Evolutionary conservation across 1,140 invertebrate genomes (phyloP).

Genomic region (Microplitis mediator): DNA sequence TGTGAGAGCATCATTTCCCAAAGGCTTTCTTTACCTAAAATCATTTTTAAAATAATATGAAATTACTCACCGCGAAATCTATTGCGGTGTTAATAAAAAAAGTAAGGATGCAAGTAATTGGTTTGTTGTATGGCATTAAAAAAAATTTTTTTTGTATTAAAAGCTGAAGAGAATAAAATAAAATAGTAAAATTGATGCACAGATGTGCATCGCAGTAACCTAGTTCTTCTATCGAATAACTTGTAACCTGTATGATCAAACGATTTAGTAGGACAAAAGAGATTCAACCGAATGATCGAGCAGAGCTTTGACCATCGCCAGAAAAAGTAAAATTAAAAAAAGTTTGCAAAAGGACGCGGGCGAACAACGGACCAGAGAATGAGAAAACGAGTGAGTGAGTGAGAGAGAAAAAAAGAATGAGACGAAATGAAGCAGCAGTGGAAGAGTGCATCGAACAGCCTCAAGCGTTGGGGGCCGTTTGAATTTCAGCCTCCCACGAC

Average conservation of each 20-base stretch:
- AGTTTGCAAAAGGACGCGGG: too few species aligned
- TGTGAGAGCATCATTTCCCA: conserved; percentile 23
- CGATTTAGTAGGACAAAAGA: conserved; percentile 14
- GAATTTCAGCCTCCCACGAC: conserved; percentile 56
- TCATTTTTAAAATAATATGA: not conserved
- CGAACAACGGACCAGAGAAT: conserved; percentile 2
- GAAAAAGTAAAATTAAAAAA: not conserved
- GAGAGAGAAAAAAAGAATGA: conserved; percentile 17
- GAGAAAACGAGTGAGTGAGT: not conserved
- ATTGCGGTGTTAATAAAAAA: too few species aligned
- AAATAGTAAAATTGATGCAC: conserved; percentile 1
- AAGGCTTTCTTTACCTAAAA: not conserved
- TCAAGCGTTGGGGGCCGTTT: conserved; percentile 42
- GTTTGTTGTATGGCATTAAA: too few species aligned
- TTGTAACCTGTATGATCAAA: conserved; percentile 6
- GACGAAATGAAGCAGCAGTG: conserved; percentile 13
- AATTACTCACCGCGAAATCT: too few species aligned
- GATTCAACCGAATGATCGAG: conserved; percentile 10
- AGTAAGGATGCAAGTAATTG: too few species aligned
- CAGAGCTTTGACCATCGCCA: conserved; percentile 20
- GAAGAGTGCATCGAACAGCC: conserved; percentile 30
- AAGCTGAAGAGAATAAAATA: not conserved
- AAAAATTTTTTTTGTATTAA: not conserved
- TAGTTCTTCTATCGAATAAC: conserved; percentile 2
- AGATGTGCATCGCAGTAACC: conserved; percentile 10